Conservation (phyloP, 1,140 invertebrate genomes). For the Nasonia vitripennis region DNA sequence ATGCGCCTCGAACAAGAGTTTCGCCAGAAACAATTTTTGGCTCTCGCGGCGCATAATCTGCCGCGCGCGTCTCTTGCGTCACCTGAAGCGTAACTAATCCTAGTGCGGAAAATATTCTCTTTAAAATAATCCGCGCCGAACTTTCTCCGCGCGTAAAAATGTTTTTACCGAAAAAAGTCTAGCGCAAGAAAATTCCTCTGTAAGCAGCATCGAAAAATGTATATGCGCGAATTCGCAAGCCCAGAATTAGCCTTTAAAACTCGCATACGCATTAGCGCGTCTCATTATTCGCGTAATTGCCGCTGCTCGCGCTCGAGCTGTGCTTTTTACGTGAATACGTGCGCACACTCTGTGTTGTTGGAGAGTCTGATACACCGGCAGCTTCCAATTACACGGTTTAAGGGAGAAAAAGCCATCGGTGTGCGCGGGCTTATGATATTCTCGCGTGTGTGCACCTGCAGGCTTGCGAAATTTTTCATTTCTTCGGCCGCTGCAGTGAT, state of each 20-base stretch:
- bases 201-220: too few relatives aligned
- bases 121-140: not conserved
- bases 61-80: not conserved
- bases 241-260: conserved; percentile 21
- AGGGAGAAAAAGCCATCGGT: conserved; percentile 5
- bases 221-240: not conserved
- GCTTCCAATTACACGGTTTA: not conserved
- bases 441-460: not conserved
- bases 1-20: not conserved
- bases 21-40: not conserved
- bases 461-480: not conserved
- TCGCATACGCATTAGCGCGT: conserved; percentile 31
- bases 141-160: conserved; percentile 2
- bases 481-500: conserved; percentile 12
- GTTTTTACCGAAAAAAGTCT: too few relatives aligned
- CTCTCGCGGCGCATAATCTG: not conserved
- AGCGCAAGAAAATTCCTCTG: too few relatives aligned
- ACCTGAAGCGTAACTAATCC: not conserved
- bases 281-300: conserved; percentile 30
- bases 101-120: not conserved
- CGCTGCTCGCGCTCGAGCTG: not conserved
- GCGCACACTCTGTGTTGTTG: not conserved
- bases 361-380: conserved; percentile 11
- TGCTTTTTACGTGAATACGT: not conserved
- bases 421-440: not conserved